A percentile compares a stretch with the other conserved stretches of the same genome.
phyloP scores from a whole-genome alignment of 2,888 invertebrate genomes.

The Laothoe populi region DNA sequence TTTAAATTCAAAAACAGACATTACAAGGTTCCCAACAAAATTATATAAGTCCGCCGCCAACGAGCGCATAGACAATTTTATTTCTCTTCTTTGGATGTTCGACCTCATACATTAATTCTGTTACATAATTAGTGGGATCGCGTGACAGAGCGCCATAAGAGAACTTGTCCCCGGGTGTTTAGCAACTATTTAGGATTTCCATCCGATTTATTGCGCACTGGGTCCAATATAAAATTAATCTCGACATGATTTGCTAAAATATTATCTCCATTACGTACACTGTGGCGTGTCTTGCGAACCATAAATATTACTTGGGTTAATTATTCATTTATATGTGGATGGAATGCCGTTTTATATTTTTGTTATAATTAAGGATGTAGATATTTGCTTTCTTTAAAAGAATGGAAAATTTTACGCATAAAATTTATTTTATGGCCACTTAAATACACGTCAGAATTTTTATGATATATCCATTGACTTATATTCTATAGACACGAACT shows the following conservation, averaged over 20 bases:
- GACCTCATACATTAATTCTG: conserved; percentile 64
- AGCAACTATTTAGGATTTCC: conserved; percentile 34
- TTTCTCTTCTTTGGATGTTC: conserved; percentile 16
- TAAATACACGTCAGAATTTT: no score
- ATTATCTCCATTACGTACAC: conserved; percentile 22
- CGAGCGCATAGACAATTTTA: conserved; percentile 19
- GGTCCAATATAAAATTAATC: conserved; percentile 36
- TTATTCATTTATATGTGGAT: conserved; percentile 16
- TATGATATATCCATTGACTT: no score
- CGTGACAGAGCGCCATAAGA: conserved; percentile 74
- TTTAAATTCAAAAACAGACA: conserved; percentile 16
- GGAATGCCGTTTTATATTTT: conserved; percentile 1
- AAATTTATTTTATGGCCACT: no score
- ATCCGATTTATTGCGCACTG: conserved; percentile 57
- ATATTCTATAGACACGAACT: no score
- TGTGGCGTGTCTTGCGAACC: conserved; percentile 16
- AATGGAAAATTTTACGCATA: no score
- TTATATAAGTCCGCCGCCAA: neutral
- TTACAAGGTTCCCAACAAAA: neutral
- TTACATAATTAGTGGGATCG: conserved; percentile 76
- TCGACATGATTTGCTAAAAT: conserved; percentile 30
- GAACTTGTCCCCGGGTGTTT: conserved; percentile 72
- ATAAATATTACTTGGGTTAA: conserved; percentile 13
- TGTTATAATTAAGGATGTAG: neutral
- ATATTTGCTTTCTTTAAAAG: no score